phyloP scores from a whole-genome alignment of 2,113 vertebrate genomes.

The Oreochromis spilurus region DNA sequence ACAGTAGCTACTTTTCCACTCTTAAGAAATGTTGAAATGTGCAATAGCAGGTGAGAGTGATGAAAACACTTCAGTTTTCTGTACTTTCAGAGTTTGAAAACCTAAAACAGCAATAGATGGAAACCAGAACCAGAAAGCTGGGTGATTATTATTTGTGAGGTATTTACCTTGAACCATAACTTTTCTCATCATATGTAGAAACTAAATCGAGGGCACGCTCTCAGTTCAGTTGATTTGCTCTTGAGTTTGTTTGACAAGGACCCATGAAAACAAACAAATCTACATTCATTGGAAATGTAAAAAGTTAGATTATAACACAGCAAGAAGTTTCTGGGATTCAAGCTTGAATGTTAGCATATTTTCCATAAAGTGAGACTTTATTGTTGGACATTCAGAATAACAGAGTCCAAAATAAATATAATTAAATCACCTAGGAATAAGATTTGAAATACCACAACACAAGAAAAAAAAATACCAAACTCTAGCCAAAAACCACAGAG shows the following conservation, averaged over 20 bases:
- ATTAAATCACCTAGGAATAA: neutral
- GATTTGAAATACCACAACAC: neutral
- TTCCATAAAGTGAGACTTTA: neutral
- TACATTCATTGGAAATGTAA: neutral
- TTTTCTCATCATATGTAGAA: neutral
- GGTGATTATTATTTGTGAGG: neutral
- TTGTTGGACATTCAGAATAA: neutral
- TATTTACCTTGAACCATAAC: neutral
- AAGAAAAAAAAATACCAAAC: neutral
- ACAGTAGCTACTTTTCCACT: neutral
- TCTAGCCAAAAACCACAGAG: neutral
- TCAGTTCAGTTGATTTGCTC: neutral
- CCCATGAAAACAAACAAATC: neutral
- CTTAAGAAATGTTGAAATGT: neutral
- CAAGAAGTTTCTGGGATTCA: neutral
- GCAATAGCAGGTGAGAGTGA: neutral
- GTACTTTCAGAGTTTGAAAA: neutral
- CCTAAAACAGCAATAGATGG: neutral
- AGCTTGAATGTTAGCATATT: neutral
- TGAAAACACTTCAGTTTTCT: neutral
- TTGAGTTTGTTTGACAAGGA: neutral
- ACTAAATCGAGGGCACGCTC: neutral
- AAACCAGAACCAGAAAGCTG: neutral
- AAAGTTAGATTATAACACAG: neutral
- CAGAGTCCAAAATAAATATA: neutral